phyloP scores from a whole-genome alignment of 2,113 vertebrate genomes.

The Seriola rivoliana region DNA sequence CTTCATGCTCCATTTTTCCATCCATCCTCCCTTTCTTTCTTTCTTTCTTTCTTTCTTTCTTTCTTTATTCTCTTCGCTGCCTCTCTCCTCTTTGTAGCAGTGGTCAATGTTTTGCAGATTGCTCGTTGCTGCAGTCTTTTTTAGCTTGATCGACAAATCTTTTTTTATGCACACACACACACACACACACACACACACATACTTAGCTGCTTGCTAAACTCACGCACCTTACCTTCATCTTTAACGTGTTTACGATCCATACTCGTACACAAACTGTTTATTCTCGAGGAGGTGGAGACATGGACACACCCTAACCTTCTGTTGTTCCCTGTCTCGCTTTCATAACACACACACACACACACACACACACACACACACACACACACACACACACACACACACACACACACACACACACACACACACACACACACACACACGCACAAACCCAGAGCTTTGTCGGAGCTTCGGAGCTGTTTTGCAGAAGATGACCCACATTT shows the following conservation, averaged over 20 bases:
- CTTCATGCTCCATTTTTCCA: constrained; percentile 27
- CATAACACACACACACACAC: neutral
- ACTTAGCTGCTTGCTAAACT: neutral
- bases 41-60: neutral
- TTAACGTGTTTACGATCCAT: neutral
- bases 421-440: constrained; percentile 2
- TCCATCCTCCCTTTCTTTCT: neutral
- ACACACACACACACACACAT: constrained; percentile 1
- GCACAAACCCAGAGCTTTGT: constrained; percentile 26
- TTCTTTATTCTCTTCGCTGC: neutral
- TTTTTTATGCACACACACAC: neutral
- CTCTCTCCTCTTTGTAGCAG: neutral
- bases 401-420: no score
- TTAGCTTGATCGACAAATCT: constrained; percentile 19
- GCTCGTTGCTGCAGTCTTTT: constrained; percentile 22
- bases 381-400: neutral
- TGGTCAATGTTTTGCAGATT: neutral
- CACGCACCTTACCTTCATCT: constrained; percentile 2
- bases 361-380: constrained; percentile 8
- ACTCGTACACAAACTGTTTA: neutral
- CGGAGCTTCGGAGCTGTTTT: constrained; percentile 44
- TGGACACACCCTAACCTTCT: constrained; percentile 5
- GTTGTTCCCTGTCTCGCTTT: constrained; percentile 12
- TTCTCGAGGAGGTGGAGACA: neutral
- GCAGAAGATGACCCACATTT: constrained; percentile 77